Percentiles rank a stretch among this genome's conserved stretches.
Conservation (phyloP, 2,113 vertebrate species). For the Spheniscus mendiculus region DNA sequence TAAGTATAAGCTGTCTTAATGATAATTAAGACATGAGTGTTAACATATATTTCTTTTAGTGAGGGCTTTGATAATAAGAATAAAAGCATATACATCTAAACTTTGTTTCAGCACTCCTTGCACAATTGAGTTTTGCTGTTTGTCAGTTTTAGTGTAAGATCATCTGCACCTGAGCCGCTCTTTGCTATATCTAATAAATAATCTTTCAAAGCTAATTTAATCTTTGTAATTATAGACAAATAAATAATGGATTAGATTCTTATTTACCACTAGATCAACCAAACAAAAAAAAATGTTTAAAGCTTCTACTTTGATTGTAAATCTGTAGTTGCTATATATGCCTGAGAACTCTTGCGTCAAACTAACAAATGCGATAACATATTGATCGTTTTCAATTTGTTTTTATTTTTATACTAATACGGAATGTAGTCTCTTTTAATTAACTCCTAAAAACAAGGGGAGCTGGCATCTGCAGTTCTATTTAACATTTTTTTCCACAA, state of each 20-base stretch:
- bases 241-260: not conserved
- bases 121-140: not conserved
- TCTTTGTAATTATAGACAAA: not conserved
- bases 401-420: slow-evolving; percentile 2
- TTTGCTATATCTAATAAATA: not conserved
- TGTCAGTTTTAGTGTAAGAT: not conserved
- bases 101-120: not conserved
- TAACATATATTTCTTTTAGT: not conserved
- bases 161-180: not conserved
- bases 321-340: not conserved
- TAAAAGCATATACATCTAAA: not conserved
- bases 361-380: slow-evolving; percentile 28
- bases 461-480: not conserved
- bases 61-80: not conserved
- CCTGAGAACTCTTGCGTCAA: not conserved
- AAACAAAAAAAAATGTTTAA: not conserved
- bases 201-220: not conserved
- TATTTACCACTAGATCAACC: not conserved
- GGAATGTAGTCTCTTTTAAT: slow-evolving; percentile 27
- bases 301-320: not conserved
- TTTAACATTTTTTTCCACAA: not conserved
- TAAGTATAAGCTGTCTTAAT: not conserved
- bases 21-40: not conserved
- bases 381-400: not conserved
- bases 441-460: not conserved